These are phyloP conservation scores for Centrocercus urophasianus DNA, from an alignment of 2,113 vertebrate genomes.

Conservation along the genomic window DNA sequence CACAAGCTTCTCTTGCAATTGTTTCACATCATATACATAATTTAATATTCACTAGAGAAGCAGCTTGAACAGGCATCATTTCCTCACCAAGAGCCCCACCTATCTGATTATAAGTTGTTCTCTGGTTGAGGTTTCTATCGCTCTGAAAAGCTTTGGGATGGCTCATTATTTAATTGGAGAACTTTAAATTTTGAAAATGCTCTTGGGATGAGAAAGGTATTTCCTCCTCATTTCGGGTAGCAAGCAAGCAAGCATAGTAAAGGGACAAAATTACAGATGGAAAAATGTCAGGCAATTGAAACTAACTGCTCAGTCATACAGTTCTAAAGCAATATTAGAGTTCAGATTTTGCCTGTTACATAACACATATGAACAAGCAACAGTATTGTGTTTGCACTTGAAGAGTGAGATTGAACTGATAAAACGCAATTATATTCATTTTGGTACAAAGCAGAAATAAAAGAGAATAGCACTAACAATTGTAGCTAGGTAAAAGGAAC, in stretches of 20 bases:
- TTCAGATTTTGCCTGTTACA: background rate
- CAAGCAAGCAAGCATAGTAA: slow-evolving; percentile 4
- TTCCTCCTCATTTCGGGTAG: background rate
- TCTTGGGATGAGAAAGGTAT: background rate
- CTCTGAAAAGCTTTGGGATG: background rate
- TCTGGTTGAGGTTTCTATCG: background rate
- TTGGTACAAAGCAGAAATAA: background rate
- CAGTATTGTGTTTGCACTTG: background rate
- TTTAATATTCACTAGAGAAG: slow-evolving; percentile 21
- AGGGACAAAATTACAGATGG: background rate
- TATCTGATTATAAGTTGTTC: background rate
- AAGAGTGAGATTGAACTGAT: background rate
- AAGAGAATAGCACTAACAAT: background rate
- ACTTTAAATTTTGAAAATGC: background rate
- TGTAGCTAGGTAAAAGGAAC: background rate
- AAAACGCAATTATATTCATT: background rate
- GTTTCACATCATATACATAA: slow-evolving; percentile 10
- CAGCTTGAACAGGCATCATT: background rate
- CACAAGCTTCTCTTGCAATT: background rate
- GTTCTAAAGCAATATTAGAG: background rate
- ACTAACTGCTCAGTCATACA: background rate
- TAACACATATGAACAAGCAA: background rate
- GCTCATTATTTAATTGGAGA: background rate
- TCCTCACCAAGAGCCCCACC: background rate
- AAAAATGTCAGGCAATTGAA: background rate